Evolutionary conservation across 2,113 vertebrate genomes (phyloP), one percentile per base, ranked within the genome.

Genomic region (Otocyon megalotis): DNA sequence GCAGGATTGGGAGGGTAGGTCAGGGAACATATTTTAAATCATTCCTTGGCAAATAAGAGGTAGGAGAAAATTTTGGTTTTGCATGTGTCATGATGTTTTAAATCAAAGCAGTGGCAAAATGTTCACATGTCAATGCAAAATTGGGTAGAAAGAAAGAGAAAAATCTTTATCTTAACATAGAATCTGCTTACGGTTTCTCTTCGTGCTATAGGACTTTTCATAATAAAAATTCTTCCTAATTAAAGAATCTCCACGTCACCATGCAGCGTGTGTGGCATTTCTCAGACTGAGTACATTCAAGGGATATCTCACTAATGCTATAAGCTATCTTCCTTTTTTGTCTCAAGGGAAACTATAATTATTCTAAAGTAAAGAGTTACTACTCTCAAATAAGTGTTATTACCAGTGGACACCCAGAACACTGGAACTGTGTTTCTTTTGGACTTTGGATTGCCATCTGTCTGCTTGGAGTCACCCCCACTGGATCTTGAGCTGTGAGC

Each of bases 221-320:
- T 65, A 81, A 30, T 32, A 24, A 50, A 19, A 37, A 2, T 82
- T 85, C 58, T 94, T 82, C 17, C 60, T 92, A 77, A 86, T 43
- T 19, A 3, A 37, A 77, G 65, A 74, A 79, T 72, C 48, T 92
- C 77, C 58, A 2, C 37, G 19, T 67, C 65, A 19, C 50, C 10
- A 20, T 3, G 10, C 11, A 16, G 28, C 37, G 28, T 53, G 28
- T 88, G 17, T 62, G 82, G 12, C n/a, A 76, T 26, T 74, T 76
- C 93, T 93, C 86, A 16, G 10, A 83, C 20, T 69, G 74, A 80
- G 32, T 92, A n/a, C 13, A 26, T 93, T 96, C 80, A 94, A 96
- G 35, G 22, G 43, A 35, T 90, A 15, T n/a, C 35, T 84, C 60
- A 60, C 37, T 26, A 94, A 85, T 32, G 3, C 15, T 83, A 69